Percentiles rank a stretch among this genome's conserved stretches.
phyloP scores from a whole-genome alignment of 2,113 vertebrate species.

The Scomber scombrus region DNA sequence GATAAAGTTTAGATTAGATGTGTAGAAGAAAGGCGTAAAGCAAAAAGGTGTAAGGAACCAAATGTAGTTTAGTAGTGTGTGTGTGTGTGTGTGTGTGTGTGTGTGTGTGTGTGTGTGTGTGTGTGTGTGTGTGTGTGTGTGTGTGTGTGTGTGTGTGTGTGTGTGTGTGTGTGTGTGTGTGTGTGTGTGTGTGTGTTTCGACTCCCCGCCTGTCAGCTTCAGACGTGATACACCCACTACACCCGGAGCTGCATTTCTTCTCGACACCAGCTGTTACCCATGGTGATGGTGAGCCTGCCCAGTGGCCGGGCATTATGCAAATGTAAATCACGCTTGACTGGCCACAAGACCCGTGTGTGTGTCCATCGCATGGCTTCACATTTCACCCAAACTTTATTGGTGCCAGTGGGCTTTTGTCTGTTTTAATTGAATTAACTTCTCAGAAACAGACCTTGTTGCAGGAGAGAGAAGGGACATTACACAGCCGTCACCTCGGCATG shows the following conservation, averaged over 20 bases:
- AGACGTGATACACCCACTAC: constrained; percentile 41
- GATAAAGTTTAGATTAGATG: background rate
- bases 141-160: background rate
- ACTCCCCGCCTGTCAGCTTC: constrained; percentile 37
- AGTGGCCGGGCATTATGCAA: constrained; percentile 65
- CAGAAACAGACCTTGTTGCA: constrained; percentile 61
- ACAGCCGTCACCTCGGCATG: constrained; percentile 36
- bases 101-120: constrained; percentile 34
- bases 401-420: constrained; percentile 70
- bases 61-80: background rate
- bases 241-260: constrained; percentile 52
- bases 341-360: constrained; percentile 54
- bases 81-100: constrained; percentile 22
- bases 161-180: background rate
- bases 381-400: constrained; percentile 70
- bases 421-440: constrained; percentile 78
- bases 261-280: constrained; percentile 64
- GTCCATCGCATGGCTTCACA: constrained; percentile 60
- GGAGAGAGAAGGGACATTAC: constrained; percentile 52
- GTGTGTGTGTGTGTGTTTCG: constrained; percentile 4
- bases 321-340: constrained; percentile 65
- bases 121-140: background rate
- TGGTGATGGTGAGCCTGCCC: constrained; percentile 51
- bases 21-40: too few relatives aligned
- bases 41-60: too few relatives aligned